These are phyloP conservation scores for Stenodema calcarata DNA, from an alignment of 2,888 invertebrate species.

Conservation along the genomic window DNA sequence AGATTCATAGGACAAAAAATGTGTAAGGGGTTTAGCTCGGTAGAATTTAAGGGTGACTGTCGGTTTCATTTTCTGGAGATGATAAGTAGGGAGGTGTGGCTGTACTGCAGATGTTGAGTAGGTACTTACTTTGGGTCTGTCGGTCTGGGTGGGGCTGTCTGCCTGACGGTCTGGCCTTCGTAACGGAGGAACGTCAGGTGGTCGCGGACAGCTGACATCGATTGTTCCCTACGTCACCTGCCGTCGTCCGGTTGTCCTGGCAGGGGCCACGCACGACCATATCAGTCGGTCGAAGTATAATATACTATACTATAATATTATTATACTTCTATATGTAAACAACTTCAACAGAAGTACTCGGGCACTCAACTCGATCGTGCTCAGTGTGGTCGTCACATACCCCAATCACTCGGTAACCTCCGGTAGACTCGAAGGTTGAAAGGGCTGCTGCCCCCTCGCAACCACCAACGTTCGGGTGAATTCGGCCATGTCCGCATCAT, in stretches of 20 bases:
- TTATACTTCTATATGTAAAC: no score
- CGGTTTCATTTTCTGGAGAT: no score
- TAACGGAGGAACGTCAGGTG: constrained; percentile 17
- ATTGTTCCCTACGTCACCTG: neutral
- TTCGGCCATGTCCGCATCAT: neutral
- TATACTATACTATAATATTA: no score
- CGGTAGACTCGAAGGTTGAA: neutral
- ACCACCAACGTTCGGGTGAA: neutral
- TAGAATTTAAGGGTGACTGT: no score
- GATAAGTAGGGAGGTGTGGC: neutral
- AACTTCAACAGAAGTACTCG: neutral
- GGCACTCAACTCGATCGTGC: neutral
- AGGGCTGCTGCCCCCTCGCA: neutral
- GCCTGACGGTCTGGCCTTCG: neutral
- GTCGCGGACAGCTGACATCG: constrained; percentile 29
- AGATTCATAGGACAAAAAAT: no score
- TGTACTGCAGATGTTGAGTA: neutral
- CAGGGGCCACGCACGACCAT: neutral
- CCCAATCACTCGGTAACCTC: neutral
- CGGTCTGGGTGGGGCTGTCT: neutral
- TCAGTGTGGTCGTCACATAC: neutral
- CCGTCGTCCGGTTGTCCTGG: neutral
- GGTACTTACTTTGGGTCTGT: neutral
- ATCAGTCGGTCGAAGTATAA: neutral
- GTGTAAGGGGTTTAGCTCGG: no score